Evolutionary conservation across 2,797 vertebrate species (phyloP), one percentile per base, ranked within the genome.

Genomic region (Clarias platycephalus): DNA sequence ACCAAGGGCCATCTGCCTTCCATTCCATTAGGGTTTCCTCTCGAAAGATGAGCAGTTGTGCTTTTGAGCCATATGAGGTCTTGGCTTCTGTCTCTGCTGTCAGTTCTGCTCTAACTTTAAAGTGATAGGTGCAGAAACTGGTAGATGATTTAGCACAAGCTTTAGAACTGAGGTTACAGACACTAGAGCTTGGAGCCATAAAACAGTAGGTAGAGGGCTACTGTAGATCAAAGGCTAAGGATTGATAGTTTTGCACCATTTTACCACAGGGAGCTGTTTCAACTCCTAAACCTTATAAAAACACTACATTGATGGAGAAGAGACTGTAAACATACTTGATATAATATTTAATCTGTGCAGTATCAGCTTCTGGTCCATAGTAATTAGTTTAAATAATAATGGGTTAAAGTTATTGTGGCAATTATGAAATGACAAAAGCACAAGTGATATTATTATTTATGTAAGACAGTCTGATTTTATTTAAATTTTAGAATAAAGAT

Each of bases 171-270:
- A 87, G 86, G 91, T 94, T 85, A 87, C 80, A 85, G 86, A 82
- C 86, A 86, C 83, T 76, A 70, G 84, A 93, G 91, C 91, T 93
- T 93, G 93, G 83, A 85, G 91, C 87, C 91, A 85, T 92, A 88
- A 88, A 86, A 88, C 86, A 85, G 87, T 89, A 88, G 86, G 86
- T 81, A 63, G 84, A 86, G 67, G 80, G 83, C 86, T 87, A 87
- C 88, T 86, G 83, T 87, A 87, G 88, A 90, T 91, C 90, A 91
- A 86, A 90, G 88, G 82, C 79, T 81, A 86, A 89, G 90, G 91
- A 93, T 90, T 86, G 92, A 89, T 91, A 82, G 90, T 81, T 87
- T 86, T 81, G 78, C 83, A 87, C 83, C 83, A 77, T 84, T 88
- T 88, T 86, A 76, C 86, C 84, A 74, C 34, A 87, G 85, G 89